Evolutionary conservation across 2,113 vertebrate genomes (phyloP), one percentile per base, ranked within the genome.

Genomic region (Glaucomys volans): DNA sequence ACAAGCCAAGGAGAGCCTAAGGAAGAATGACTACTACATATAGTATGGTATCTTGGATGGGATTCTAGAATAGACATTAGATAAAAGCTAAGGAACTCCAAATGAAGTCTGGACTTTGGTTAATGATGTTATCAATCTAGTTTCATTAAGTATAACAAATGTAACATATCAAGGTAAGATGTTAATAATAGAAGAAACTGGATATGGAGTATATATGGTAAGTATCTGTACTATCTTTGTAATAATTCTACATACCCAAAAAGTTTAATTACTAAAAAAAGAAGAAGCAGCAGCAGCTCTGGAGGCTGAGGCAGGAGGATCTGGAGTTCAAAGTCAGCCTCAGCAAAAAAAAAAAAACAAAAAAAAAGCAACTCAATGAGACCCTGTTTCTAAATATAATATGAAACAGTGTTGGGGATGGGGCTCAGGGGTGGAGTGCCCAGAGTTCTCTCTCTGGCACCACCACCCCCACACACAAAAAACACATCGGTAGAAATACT

Each of bases 71-170:
- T 9, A 94, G 32, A 82, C 7, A 57, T 50, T 28, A 52, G 24
- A 13, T 82, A 81, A 91, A 93, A 95, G 40, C 75, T 95, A 72
- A 91, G 54, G 22, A 79, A 79, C 72, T 79, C 12, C 83, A 64
- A 87, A 95, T 83, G 72, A 84, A 88, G 71, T 9, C 72, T 26
- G 12, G 10, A 77, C 87, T 77, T 54, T 79, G 77, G 32, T 37
- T 42, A 83, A 83, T 54, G 72, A 44, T 40, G 64, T 93, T 90
- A 82, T 59, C 64, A 82, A 44, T 24, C 81, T 22, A 77, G 62
- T 67, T 77, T 93, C 30, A 71, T 47, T 81, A 64, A 87, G 9
- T 77, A 1, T 52, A 54, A 81, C 24, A 89, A 80, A 84, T 20
- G 37, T 85, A 84, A n/a, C 64, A 81, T 24, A 92, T 37, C 37